A percentile compares a stretch with the other conserved stretches of the same genome.
These are phyloP conservation scores for Ylistrum balloti DNA, from an alignment of 1,140 invertebrate genomes.

Conservation along the genomic window DNA sequence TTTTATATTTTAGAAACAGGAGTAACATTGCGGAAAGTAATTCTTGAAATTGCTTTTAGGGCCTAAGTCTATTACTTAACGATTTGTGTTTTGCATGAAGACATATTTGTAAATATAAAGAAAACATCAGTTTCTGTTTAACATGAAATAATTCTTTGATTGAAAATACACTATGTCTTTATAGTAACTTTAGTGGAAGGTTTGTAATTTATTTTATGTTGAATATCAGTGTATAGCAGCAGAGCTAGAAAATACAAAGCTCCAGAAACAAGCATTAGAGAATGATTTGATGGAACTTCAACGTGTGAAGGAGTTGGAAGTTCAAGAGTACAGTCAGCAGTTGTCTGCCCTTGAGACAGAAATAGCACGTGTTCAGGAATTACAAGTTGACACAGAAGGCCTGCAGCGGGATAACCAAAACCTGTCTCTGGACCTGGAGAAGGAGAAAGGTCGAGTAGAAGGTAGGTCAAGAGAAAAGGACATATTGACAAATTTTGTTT, in stretches of 20 bases:
- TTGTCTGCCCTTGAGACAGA: slow-evolving; percentile 69
- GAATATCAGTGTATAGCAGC: slow-evolving; percentile 70
- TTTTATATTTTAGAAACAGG: too few species aligned
- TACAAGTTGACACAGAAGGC: slow-evolving; percentile 61
- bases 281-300: slow-evolving; percentile 67
- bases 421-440: slow-evolving; percentile 81
- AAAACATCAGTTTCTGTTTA: too few species aligned
- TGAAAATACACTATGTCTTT: too few species aligned
- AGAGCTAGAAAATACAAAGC: slow-evolving; percentile 70
- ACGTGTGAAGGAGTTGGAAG: slow-evolving; percentile 65
- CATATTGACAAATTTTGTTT: too few species aligned
- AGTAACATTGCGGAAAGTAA: too few species aligned
- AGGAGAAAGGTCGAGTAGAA: slow-evolving; percentile 82
- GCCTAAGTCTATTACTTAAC: too few species aligned
- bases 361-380: slow-evolving; percentile 60
- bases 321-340: slow-evolving; percentile 69
- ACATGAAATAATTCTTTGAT: too few species aligned
- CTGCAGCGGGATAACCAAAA: slow-evolving; percentile 72
- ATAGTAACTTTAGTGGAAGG: too few species aligned
- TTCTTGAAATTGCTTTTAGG: too few species aligned
- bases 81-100: too few species aligned
- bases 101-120: too few species aligned
- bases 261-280: slow-evolving; percentile 72
- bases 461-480: slow-evolving; percentile 61
- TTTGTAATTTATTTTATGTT: background rate